Percentiles rank a stretch among this genome's conserved stretches.
phyloP scores from a whole-genome alignment of 1,140 invertebrate species.

The Aphaenogaster rudis region DNA sequence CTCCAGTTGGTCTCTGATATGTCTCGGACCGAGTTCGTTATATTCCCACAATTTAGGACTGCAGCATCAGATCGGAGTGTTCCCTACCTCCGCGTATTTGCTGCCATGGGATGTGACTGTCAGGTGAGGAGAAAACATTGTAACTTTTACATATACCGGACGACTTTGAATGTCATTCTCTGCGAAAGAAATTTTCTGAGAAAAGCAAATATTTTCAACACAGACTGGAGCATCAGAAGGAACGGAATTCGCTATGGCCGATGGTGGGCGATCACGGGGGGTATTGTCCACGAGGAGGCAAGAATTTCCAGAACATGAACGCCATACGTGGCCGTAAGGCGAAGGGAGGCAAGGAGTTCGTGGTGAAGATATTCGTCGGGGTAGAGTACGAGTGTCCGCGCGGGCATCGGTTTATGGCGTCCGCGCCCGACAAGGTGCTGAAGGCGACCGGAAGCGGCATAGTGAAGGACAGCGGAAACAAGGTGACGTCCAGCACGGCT shows the following conservation, averaged over 20 bases:
- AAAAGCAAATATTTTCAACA: slow-evolving; percentile 27
- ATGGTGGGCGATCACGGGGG: slow-evolving; percentile 80
- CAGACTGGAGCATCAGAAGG: slow-evolving; percentile 85
- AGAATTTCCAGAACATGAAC: slow-evolving; percentile 84
- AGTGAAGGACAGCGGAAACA: slow-evolving; percentile 94
- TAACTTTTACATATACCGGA: background rate
- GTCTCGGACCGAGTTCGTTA: slow-evolving; percentile 96
- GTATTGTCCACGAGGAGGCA: slow-evolving; percentile 78
- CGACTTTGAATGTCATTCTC: background rate
- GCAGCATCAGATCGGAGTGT: slow-evolving; percentile 94
- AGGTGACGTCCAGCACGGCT: slow-evolving; percentile 90
- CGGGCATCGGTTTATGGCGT: slow-evolving; percentile 98
- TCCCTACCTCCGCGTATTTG: slow-evolving; percentile 95
- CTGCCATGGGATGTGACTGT: slow-evolving; percentile 98
- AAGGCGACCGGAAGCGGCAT: slow-evolving; percentile 92
- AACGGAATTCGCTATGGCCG: slow-evolving; percentile 84
- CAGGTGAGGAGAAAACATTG: slow-evolving; percentile 82
- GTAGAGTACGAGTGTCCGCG: slow-evolving; percentile 98
- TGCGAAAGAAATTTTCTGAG: background rate
- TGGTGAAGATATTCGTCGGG: slow-evolving; percentile 98
- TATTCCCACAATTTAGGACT: slow-evolving; percentile 95
- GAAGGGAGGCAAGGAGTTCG: slow-evolving; percentile 88
- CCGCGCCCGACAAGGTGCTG: slow-evolving; percentile 94
- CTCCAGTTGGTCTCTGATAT: slow-evolving; percentile 97
- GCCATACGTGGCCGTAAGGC: slow-evolving; percentile 84